A percentile compares a stretch with the other conserved stretches of the same genome.
Evolutionary conservation across 2,797 vertebrate genomes (phyloP).

Genomic region (Avahi laniger): DNA sequence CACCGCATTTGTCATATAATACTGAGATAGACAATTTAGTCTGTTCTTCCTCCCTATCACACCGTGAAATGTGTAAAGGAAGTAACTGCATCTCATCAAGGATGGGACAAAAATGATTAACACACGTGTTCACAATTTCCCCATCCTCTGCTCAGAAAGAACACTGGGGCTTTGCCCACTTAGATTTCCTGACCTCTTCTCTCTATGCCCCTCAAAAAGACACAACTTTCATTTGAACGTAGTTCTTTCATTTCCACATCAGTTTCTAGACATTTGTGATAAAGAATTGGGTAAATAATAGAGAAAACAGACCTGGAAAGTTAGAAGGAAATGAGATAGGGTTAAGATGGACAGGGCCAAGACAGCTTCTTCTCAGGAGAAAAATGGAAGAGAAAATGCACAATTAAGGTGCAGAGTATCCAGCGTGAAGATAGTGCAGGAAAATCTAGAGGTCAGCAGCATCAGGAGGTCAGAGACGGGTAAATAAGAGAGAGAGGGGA

Average conservation of each 20-base stretch:
- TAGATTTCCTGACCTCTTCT: neutral
- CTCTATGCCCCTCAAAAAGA: neutral
- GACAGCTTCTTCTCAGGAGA: neutral
- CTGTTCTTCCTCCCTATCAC: neutral
- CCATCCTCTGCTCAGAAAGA: neutral
- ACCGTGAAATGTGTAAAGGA: neutral
- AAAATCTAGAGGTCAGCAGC: no score
- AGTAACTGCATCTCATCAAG: neutral
- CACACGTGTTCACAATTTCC: neutral
- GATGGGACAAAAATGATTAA: neutral
- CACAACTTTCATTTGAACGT: neutral
- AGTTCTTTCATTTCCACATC: neutral
- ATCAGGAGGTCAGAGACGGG: neutral
- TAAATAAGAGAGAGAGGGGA: neutral
- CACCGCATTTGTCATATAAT: neutral
- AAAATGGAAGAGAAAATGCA: neutral
- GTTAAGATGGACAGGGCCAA: neutral
- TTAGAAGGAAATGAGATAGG: neutral
- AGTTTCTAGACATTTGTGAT: neutral
- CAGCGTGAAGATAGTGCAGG: fast-evolving
- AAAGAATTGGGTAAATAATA: neutral
- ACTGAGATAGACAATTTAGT: neutral
- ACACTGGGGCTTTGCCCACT: neutral
- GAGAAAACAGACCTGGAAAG: neutral
- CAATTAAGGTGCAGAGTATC: fast-evolving